A percentile compares a stretch with the other conserved stretches of the same genome.
phyloP scores from a whole-genome alignment of 1,140 invertebrate species.

The Bicyclus anynana region DNA sequence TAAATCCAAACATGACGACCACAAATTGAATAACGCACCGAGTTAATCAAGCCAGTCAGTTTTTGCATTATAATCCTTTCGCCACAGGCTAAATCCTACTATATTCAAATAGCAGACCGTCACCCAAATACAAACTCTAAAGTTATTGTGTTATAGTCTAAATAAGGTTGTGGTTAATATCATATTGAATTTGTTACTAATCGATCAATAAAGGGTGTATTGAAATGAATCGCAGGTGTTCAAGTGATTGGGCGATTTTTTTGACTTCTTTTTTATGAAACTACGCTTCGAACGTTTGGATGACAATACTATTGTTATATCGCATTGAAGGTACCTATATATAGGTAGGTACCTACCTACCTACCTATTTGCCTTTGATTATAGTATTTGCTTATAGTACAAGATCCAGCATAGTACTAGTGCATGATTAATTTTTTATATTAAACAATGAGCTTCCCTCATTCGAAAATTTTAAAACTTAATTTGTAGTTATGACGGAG shows the following conservation, averaged over 20 bases:
- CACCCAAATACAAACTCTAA: slow-evolving; percentile 10
- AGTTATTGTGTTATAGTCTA: not conserved
- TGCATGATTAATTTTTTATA: too few species aligned
- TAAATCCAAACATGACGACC: slow-evolving; percentile 7
- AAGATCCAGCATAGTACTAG: too few species aligned
- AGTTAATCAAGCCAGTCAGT: slow-evolving; percentile 20
- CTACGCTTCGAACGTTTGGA: slow-evolving; percentile 26
- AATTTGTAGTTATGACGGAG: too few species aligned
- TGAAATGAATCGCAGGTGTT: slow-evolving; percentile 67
- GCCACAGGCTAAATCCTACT: slow-evolving; percentile 9
- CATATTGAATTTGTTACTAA: slow-evolving; percentile 26
- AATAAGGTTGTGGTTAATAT: not conserved
- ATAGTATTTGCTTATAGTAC: too few species aligned
- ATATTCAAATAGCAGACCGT: slow-evolving; percentile 1
- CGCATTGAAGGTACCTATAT: not conserved
- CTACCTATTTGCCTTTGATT: too few species aligned
- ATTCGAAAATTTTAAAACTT: too few species aligned
- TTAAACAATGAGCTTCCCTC: too few species aligned
- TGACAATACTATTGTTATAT: slow-evolving; percentile 47
- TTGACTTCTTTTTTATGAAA: slow-evolving; percentile 22
- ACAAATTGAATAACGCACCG: slow-evolving; percentile 14
- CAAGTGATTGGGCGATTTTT: slow-evolving; percentile 61
- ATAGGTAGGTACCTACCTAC: too few species aligned
- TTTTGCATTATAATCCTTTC: slow-evolving; percentile 25
- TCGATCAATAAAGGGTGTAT: slow-evolving; percentile 60